Base-by-base conservation (phyloP, 2,888 invertebrate genomes). In the Pachymerium ferrugineum region DNA sequence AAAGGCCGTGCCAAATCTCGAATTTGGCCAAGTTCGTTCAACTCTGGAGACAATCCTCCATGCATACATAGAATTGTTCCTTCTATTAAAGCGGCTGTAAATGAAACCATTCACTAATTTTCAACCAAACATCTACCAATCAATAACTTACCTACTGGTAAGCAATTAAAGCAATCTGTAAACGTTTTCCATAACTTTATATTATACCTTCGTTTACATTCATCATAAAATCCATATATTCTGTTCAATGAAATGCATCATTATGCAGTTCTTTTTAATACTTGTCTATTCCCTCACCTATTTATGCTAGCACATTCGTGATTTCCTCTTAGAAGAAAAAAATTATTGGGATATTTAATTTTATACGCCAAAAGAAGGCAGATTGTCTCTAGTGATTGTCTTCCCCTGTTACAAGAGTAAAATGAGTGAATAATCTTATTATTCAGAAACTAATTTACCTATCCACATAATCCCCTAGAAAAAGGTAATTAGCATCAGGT, bases 171-270 rank as follows among this genome's bases (percentile, higher is more conserved):
- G 76, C 83, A 82, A 77, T 84, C 84, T 70, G 85, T 85, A 77
- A 86, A 86, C 5, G 84, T 84, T 78, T 85, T 85, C 85, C 85
- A 86, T 62, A 86, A 78, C 78, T 85, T 85, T 28, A 84, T 83
- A 76, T 83, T 84, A 80, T 84, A 85, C 76, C 85, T 80, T 77
- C 85, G 78, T 77, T 85, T 85, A 77, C 82, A 86, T 79, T 86
- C 86, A 78, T 85, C 85, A 78, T 85, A 86, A 79, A 86, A 86
- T 19, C 86, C 86, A 80, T 86, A 86, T 70, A 85, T 84, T 79
- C 85, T 85, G 80, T 29, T 78, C 78, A 69, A 47, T 70, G 70
- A 71, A 25, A n/a, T n/a, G n/a, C n/a, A n/a, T n/a, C n/a, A n/a
- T n/a, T n/a, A n/a, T n/a, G n/a, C n/a, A n/a, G n/a, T n/a, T n/a